These are phyloP conservation scores for Gnathonemus longibarbis DNA, from an alignment of 2,113 vertebrate genomes.

Conservation along the genomic window DNA sequence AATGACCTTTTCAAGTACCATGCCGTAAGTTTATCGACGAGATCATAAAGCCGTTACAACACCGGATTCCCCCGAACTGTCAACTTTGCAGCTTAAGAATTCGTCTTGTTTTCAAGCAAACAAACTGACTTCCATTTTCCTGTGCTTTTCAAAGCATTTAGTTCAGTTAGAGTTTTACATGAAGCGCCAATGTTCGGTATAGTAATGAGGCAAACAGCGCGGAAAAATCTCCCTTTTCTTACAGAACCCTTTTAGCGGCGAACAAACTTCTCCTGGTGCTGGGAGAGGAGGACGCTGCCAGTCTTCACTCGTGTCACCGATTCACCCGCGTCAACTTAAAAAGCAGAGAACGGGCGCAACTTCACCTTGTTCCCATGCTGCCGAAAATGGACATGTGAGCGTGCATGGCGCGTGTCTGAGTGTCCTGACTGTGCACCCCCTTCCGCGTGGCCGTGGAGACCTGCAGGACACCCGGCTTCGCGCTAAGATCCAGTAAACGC, in stretches of 20 bases:
- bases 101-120: not conserved
- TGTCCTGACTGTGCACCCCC: slow-evolving; percentile 63
- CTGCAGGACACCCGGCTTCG: slow-evolving; percentile 55
- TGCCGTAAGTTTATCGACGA: not conserved
- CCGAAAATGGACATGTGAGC: slow-evolving; percentile 46
- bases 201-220: not conserved
- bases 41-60: not conserved
- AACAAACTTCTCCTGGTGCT: not conserved
- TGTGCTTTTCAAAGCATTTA: not conserved
- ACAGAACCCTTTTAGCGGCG: not conserved
- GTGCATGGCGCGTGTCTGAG: slow-evolving; percentile 60
- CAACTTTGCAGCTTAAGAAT: not conserved
- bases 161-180: not conserved
- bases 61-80: not conserved
- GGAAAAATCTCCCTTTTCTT: not conserved
- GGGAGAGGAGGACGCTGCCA: not conserved
- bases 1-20: not conserved
- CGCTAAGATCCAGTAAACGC: slow-evolving; percentile 61
- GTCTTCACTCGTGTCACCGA: not conserved
- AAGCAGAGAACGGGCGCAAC: not conserved
- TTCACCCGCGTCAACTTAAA: not conserved
- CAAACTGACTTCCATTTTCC: not conserved
- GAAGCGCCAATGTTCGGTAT: not conserved
- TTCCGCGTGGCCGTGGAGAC: slow-evolving; percentile 71
- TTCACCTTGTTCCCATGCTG: not conserved